phyloP scores from a whole-genome alignment of 1,140 invertebrate species.

The Apis florea region DNA sequence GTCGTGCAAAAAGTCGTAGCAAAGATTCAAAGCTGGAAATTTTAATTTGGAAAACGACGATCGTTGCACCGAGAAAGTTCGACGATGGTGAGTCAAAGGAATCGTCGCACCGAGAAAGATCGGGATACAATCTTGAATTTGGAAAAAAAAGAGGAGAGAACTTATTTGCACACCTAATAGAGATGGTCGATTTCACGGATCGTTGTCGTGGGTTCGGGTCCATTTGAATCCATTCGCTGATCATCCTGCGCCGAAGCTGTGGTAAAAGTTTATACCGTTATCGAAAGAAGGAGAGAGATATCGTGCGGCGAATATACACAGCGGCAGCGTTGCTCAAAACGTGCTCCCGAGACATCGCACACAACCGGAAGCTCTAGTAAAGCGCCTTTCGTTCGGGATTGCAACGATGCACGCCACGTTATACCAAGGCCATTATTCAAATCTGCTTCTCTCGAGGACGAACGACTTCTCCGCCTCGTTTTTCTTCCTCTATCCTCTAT shows the following conservation, averaged over 20 bases:
- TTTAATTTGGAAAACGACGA: no score
- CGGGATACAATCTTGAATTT: no score
- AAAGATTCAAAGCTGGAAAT: no score
- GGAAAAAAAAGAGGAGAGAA: no score
- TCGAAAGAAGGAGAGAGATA: constrained; percentile 46
- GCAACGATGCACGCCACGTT: constrained; percentile 11
- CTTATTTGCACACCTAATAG: no score
- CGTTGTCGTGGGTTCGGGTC: constrained; percentile 50
- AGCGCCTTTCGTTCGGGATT: constrained; percentile 17
- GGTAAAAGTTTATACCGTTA: constrained; percentile 61
- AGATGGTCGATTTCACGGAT: constrained; percentile 52
- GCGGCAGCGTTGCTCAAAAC: constrained; percentile 28
- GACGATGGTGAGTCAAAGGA: no score
- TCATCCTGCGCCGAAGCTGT: constrained; percentile 41
- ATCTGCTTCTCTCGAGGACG: background rate
- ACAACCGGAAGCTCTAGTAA: constrained; percentile 49
- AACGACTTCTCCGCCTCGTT: background rate
- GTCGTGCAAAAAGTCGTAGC: no score
- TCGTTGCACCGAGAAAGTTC: no score
- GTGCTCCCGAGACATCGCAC: constrained; percentile 30
- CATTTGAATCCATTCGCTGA: constrained; percentile 53
- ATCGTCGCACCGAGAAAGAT: no score
- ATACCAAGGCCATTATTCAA: constrained; percentile 11
- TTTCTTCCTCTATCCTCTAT: no score
- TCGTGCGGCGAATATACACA: constrained; percentile 43